Percentiles rank a stretch among this genome's conserved stretches.
Conservation (phyloP, 2,888 invertebrate species). For the Leucania comma region DNA sequence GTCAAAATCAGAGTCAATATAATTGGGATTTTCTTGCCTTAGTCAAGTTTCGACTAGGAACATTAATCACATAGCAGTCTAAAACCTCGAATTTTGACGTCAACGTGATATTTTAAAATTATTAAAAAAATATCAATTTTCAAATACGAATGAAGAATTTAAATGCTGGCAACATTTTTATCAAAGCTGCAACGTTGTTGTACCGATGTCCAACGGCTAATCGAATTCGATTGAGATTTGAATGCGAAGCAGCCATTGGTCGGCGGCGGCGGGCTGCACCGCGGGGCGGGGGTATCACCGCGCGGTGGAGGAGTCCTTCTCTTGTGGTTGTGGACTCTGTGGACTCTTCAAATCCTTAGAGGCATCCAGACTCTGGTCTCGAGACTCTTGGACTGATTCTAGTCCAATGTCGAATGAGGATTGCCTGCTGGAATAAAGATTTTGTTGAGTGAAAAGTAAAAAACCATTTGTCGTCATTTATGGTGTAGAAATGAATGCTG, state of each 20-base stretch:
- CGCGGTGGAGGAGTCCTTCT: constrained; percentile 20
- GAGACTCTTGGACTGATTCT: constrained; percentile 83
- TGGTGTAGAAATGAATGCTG: not conserved
- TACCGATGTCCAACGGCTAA: constrained; percentile 44
- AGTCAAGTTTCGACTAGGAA: constrained; percentile 30
- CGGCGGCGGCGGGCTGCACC: constrained; percentile 59
- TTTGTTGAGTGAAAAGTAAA: not conserved
- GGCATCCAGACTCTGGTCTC: constrained; percentile 74
- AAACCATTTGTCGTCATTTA: not conserved
- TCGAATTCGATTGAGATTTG: constrained; percentile 64
- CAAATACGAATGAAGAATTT: constrained; percentile 39
- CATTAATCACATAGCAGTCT: constrained; percentile 43
- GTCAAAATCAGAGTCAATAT: constrained; percentile 35
- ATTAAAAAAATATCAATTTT: constrained; percentile 65
- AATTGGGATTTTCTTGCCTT: constrained; percentile 4
- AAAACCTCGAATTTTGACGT: constrained; percentile 54
- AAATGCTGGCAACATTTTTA: constrained; percentile 48
- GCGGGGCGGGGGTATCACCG: constrained; percentile 70
- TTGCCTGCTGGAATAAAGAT: constrained; percentile 73
- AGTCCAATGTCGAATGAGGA: constrained; percentile 84
- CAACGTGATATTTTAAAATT: constrained; percentile 50
- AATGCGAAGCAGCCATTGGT: constrained; percentile 64
- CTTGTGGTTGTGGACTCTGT: constrained; percentile 25
- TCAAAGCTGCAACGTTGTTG: constrained; percentile 37
- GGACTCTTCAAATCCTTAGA: constrained; percentile 59